Conservation (phyloP, 1,140 invertebrate species). For the Pseudomyrmex gracilis region DNA sequence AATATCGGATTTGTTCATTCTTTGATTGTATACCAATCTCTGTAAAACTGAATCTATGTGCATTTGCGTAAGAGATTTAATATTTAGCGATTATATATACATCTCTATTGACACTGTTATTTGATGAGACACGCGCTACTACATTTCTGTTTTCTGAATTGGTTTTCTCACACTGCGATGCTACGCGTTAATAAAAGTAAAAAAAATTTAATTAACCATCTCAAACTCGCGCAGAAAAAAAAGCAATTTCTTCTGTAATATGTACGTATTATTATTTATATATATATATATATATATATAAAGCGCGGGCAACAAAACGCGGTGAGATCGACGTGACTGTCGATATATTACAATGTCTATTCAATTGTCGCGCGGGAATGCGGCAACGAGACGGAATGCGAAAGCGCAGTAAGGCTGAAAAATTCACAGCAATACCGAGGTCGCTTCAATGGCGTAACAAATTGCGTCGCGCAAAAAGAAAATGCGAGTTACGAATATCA, state of each 20-base stretch:
- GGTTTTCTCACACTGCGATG: no score
- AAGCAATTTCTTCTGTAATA: no score
- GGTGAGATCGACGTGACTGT: constrained; percentile 18
- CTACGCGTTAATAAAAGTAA: no score
- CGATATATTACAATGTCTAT: constrained; percentile 47
- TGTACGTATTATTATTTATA: background rate
- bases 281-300: no score
- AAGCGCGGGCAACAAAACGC: constrained; percentile 35
- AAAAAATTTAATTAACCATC: no score
- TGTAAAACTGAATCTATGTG: no score
- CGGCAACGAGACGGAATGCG: constrained; percentile 38
- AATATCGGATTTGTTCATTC: constrained; percentile 22
- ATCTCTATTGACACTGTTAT: no score
- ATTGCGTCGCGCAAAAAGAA: constrained; percentile 52
- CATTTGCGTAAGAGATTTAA: no score
- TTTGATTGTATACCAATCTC: constrained; percentile 1
- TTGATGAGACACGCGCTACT: no score
- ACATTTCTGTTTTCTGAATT: no score
- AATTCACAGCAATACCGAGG: constrained; percentile 19
- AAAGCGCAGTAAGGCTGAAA: constrained; percentile 53
- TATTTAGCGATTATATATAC: no score
- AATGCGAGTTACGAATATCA: constrained; percentile 50
- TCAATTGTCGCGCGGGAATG: constrained; percentile 38
- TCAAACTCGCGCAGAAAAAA: no score
- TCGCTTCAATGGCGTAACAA: constrained; percentile 49